A percentile compares a stretch with the other conserved stretches of the same genome.
Conservation (phyloP, 2,888 invertebrate genomes). For the Polydrusus tereticollis region DNA sequence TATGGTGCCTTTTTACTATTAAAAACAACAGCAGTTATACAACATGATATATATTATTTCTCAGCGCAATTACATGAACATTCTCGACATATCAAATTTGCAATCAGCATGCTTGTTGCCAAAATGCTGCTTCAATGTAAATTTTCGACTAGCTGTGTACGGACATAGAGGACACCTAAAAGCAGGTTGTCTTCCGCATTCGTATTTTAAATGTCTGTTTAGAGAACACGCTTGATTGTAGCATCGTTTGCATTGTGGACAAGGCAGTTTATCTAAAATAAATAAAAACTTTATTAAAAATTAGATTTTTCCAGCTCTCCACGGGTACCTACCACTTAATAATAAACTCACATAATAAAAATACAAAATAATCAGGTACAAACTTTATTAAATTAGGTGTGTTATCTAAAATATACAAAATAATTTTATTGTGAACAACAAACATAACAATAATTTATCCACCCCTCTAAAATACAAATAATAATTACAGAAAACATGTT, state of each 20-base stretch:
- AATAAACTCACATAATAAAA: background rate
- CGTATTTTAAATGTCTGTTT: conserved; percentile 45
- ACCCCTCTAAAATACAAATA: no score
- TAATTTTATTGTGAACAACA: background rate
- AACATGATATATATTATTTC: no score
- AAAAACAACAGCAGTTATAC: no score
- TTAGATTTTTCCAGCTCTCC: no score
- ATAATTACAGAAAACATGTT: no score
- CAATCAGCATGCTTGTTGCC: conserved; percentile 39
- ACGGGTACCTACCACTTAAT: no score
- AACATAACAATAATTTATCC: no score
- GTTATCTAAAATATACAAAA: background rate
- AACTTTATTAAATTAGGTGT: background rate
- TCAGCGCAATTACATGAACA: background rate
- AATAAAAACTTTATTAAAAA: background rate
- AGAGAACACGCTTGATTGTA: conserved; percentile 37
- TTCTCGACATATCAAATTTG: background rate
- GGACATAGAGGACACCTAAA: conserved; percentile 52
- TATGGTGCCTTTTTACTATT: no score
- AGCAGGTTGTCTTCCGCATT: conserved; percentile 53
- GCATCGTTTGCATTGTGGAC: conserved; percentile 17
- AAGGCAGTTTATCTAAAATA: conserved; percentile 18
- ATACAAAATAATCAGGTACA: background rate
- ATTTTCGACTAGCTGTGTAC: conserved; percentile 47
- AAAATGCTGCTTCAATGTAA: conserved; percentile 46